A percentile compares a stretch with the other conserved stretches of the same genome.
Conservation (phyloP, 37 sponge, comb jelly and placozoan species). For the Spongilla lacustris region DNA sequence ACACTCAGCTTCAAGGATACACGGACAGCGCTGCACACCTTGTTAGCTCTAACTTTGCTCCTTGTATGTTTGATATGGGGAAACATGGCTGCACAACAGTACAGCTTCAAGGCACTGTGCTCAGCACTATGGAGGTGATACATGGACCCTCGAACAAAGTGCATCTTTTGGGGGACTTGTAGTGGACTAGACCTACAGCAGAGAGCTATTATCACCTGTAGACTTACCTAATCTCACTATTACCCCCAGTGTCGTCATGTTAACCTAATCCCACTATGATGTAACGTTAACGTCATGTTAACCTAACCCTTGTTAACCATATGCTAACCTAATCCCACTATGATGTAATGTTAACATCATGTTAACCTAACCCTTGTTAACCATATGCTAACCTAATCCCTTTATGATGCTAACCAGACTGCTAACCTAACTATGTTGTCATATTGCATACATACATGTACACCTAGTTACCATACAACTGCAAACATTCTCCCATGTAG, state of each 20-base stretch:
- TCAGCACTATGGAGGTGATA: not conserved
- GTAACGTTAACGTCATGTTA: no score
- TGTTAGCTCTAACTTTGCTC: constrained; percentile 41
- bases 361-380: not conserved
- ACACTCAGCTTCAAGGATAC: constrained; percentile 19
- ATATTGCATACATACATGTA: no score
- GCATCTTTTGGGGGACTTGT: constrained; percentile 1
- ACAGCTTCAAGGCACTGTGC: constrained; percentile 24
- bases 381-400: not conserved
- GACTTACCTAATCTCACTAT: not conserved
- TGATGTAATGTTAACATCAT: not conserved
- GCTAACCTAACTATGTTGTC: no score
- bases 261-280: not conserved
- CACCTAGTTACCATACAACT: no score
- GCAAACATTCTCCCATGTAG: no score
- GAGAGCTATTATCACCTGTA: not conserved
- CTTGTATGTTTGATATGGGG: constrained; percentile 23
- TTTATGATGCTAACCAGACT: not conserved
- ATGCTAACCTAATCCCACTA: not conserved
- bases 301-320: no score
- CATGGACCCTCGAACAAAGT: constrained; percentile 12
- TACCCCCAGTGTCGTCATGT: no score
- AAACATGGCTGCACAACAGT: constrained; percentile 15
- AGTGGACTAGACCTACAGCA: not conserved
- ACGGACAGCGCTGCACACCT: constrained; percentile 30